Conservation (phyloP, 1,140 invertebrate genomes). For the Theocolax elegans region DNA sequence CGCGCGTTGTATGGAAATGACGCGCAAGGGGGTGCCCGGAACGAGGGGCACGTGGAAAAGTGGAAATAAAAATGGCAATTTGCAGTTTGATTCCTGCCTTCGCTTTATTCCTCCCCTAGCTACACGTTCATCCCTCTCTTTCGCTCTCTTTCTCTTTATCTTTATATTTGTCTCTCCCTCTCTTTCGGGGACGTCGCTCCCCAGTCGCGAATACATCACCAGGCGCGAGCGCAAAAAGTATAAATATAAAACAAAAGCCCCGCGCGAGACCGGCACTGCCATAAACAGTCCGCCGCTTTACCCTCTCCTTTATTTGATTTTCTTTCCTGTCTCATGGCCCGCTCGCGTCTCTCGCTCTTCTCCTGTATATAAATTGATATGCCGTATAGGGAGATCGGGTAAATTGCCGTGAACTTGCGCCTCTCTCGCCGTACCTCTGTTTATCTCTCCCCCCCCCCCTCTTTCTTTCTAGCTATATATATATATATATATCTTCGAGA, state of each 20-base stretch:
- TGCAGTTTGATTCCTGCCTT: conserved; percentile 59
- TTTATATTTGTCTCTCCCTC: not conserved
- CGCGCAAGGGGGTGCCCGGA: conserved; percentile 27
- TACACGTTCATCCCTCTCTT: conserved; percentile 14
- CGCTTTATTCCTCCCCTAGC: not conserved
- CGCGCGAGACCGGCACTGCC: conserved; percentile 30
- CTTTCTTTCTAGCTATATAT: no score
- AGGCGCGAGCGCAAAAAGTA: conserved; percentile 46
- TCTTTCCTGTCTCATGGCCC: conserved; percentile 28
- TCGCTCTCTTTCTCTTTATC: no score
- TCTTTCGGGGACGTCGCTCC: conserved; percentile 23
- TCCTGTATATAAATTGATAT: conserved; percentile 61
- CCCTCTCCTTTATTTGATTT: conserved; percentile 61
- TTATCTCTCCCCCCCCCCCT: no score
- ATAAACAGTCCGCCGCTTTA: conserved; percentile 53
- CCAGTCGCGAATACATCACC: conserved; percentile 57
- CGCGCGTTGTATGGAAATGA: conserved; percentile 38
- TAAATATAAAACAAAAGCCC: conserved; percentile 63
- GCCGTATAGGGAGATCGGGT: conserved; percentile 32
- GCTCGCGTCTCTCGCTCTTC: no score
- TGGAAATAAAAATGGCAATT: conserved; percentile 66
- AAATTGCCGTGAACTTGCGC: conserved; percentile 44
- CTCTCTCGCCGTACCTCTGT: no score
- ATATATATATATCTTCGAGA: no score
- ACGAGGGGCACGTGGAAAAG: conserved; percentile 38